phyloP scores from a whole-genome alignment of 2,113 vertebrate species.

The Thalassarche chlororhynchos region DNA sequence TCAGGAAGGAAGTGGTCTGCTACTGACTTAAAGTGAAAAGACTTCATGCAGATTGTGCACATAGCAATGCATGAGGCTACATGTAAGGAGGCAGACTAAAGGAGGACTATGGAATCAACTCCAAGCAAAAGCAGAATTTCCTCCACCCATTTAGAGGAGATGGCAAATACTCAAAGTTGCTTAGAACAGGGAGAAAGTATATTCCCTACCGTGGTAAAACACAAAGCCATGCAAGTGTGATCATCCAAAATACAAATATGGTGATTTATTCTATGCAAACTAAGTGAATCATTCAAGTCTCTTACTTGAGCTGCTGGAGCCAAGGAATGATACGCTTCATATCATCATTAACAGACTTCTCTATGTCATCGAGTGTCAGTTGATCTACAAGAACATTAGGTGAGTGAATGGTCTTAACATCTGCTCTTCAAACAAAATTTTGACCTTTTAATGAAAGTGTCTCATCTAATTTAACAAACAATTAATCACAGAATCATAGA shows the following conservation, averaged over 20 bases:
- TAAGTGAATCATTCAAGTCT: neutral
- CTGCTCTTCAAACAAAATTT: neutral
- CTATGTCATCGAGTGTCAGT: constrained; percentile 91
- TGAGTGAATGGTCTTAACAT: neutral
- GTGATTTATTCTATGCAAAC: neutral
- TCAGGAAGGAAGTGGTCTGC: neutral
- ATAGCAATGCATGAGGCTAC: neutral
- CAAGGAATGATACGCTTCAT: constrained; percentile 94
- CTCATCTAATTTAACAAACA: neutral
- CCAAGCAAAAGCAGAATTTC: neutral
- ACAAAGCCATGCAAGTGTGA: neutral
- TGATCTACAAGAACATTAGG: constrained; percentile 83
- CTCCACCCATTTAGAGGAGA: neutral
- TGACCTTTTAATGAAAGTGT: neutral
- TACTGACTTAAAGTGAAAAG: neutral
- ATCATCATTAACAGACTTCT: constrained; percentile 96
- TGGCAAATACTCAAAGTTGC: neutral
- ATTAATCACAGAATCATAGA: neutral
- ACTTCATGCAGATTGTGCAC: neutral
- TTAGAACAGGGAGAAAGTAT: neutral
- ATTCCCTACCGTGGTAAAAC: neutral
- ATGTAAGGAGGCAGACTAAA: neutral
- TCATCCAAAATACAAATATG: neutral
- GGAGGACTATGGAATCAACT: neutral
- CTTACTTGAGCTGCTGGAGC: constrained; percentile 96